Conservation (phyloP, 2,888 invertebrate genomes). For the Calameuta pallipes region DNA sequence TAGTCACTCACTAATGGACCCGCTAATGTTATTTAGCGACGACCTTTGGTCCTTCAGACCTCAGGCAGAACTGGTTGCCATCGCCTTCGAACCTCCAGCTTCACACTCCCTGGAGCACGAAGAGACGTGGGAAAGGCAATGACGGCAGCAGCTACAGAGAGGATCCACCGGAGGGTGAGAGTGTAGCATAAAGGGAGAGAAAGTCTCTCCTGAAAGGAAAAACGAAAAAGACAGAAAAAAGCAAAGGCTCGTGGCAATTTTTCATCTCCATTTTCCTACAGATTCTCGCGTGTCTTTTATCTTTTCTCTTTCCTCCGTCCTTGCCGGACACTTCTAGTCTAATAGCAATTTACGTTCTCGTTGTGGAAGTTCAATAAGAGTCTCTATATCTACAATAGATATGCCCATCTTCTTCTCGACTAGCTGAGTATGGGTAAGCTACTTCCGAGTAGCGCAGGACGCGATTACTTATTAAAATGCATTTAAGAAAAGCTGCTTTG, state of each 20-base stretch:
- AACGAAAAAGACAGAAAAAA: not conserved
- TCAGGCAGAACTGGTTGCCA: not conserved
- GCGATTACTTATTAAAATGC: not conserved
- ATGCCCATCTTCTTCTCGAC: not conserved
- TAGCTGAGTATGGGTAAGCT: not conserved
- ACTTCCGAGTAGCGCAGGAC: not conserved
- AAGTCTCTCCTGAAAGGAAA: not conserved
- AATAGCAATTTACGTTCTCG: constrained; percentile 2
- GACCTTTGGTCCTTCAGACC: constrained; percentile 14
- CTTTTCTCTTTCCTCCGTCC: not conserved
- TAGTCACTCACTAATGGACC: constrained; percentile 29
- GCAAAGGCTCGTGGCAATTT: constrained; percentile 1
- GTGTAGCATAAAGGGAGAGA: not conserved
- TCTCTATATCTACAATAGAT: not conserved
- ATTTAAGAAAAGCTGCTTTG: not conserved
- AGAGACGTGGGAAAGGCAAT: not conserved
- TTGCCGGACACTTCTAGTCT: constrained; percentile 4
- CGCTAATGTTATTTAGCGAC: constrained; percentile 26
- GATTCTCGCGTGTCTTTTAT: constrained; percentile 4
- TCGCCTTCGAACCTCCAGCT: not conserved
- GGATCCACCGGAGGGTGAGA: not conserved
- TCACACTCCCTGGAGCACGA: not conserved
- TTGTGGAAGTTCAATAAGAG: not conserved
- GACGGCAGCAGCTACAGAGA: not conserved
- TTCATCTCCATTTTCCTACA: constrained; percentile 12